Evolutionary conservation across 2,888 invertebrate genomes (phyloP).

Genomic region (Limenitis arthemis): DNA sequence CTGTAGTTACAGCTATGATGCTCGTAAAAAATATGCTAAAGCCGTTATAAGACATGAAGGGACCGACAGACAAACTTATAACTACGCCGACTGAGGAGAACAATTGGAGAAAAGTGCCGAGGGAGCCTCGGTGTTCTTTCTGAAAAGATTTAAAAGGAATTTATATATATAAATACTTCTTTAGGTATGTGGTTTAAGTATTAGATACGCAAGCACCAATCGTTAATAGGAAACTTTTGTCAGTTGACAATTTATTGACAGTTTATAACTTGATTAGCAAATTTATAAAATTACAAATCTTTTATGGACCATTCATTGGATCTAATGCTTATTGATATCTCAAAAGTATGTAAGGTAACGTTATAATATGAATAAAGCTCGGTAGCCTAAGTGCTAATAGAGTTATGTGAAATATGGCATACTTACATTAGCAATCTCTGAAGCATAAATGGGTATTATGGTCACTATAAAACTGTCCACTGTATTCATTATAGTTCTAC

Average conservation of each 20-base stretch:
- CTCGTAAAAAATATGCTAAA: constrained; percentile 35
- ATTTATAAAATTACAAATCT: too few species aligned
- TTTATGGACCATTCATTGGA: too few species aligned
- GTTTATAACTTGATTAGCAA: too few species aligned
- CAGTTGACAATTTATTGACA: too few species aligned
- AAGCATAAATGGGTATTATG: constrained; percentile 40
- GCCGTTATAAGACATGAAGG: constrained; percentile 40
- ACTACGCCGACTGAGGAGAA: constrained; percentile 45
- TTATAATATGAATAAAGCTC: too few species aligned
- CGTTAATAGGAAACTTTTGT: too few species aligned
- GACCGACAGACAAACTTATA: constrained; percentile 43
- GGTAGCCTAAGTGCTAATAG: not conserved
- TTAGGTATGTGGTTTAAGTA: not conserved
- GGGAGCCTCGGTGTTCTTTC: constrained; percentile 50
- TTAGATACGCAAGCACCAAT: too few species aligned
- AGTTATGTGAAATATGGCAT: not conserved
- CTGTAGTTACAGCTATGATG: constrained; percentile 13
- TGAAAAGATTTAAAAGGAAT: constrained; percentile 25
- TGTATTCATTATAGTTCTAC: constrained; percentile 29
- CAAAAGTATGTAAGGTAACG: too few species aligned
- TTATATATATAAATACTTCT: not conserved
- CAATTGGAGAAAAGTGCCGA: constrained; percentile 48
- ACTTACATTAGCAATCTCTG: constrained; percentile 45
- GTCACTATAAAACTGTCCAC: constrained; percentile 30
- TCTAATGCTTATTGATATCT: too few species aligned